Percentiles rank a stretch among this genome's conserved stretches.
These are phyloP conservation scores for Cinclus mexicanus DNA, from an alignment of 2,113 vertebrate species.

Conservation along the genomic window DNA sequence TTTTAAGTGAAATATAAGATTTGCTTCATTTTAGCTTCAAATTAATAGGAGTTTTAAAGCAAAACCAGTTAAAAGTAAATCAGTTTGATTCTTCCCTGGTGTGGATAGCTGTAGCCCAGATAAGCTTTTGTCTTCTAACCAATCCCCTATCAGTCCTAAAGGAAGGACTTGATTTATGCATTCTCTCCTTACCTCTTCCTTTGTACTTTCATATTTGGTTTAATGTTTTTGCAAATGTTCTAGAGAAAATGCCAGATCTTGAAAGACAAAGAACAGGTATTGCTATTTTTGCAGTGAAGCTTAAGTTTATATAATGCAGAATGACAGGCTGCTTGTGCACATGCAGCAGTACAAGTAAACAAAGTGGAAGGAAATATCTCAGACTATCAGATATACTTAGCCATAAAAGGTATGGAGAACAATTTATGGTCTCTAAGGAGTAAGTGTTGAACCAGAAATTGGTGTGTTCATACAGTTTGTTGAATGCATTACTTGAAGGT, in stretches of 20 bases:
- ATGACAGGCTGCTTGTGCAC: slow-evolving; percentile 3
- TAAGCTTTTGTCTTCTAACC: not conserved
- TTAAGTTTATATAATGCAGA: not conserved
- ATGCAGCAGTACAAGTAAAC: not conserved
- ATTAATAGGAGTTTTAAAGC: not conserved
- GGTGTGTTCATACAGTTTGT: not conserved
- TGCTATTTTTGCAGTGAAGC: not conserved
- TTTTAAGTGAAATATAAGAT: not conserved
- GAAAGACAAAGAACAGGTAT: slow-evolving; percentile 29
- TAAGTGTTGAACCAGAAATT: not conserved
- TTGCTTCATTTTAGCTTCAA: not conserved
- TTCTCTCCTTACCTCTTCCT: not conserved
- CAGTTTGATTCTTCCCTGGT: not conserved
- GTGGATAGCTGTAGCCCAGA: not conserved
- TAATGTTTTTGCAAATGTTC: not conserved
- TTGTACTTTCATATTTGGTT: not conserved
- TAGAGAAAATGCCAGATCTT: not conserved
- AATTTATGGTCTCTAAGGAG: not conserved
- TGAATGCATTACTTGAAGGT: not conserved
- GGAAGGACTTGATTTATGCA: not conserved
- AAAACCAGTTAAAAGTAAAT: not conserved
- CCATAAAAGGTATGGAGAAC: not conserved
- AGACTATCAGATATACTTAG: not conserved
- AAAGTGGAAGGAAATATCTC: not conserved
- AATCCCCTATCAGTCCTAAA: not conserved